phyloP scores from a whole-genome alignment of 2,888 invertebrate species.

The Trichogramma evanescens region DNA sequence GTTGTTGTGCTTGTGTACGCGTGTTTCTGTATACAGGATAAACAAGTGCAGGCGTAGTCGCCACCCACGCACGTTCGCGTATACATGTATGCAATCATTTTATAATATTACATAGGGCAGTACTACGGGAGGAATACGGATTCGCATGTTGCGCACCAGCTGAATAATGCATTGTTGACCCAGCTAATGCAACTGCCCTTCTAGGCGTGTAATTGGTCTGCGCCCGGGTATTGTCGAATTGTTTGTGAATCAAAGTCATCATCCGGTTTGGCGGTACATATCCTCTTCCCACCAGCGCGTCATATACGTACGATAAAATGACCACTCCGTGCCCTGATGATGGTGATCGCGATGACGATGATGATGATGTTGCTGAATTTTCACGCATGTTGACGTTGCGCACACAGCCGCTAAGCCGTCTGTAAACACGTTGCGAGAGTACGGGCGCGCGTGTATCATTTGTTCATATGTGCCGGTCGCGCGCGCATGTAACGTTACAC shows the following conservation, averaged over 20 bases:
- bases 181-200: slow-evolving; percentile 47
- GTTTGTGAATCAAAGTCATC: slow-evolving; percentile 49
- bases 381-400: slow-evolving; percentile 2
- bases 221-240: slow-evolving; percentile 23
- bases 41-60: no score
- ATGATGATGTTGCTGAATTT: slow-evolving; percentile 30
- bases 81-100: no score
- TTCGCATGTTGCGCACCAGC: slow-evolving; percentile 4
- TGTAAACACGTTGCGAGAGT: neutral
- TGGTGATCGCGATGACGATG: slow-evolving; percentile 16
- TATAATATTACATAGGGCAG: no score
- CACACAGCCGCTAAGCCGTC: no score
- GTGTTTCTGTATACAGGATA: no score
- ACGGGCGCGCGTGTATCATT: neutral
- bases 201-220: slow-evolving; percentile 44
- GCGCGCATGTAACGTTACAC: neutral
- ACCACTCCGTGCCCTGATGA: slow-evolving; percentile 24
- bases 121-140: no score
- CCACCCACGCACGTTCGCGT: no score
- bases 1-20: no score
- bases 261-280: slow-evolving; percentile 31
- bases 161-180: slow-evolving; percentile 49
- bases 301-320: slow-evolving; percentile 26
- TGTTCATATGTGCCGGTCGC: neutral
- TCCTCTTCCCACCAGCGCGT: slow-evolving; percentile 18